These are phyloP conservation scores for Nudaria mundana DNA, from an alignment of 2,888 invertebrate genomes.

Conservation along the genomic window DNA sequence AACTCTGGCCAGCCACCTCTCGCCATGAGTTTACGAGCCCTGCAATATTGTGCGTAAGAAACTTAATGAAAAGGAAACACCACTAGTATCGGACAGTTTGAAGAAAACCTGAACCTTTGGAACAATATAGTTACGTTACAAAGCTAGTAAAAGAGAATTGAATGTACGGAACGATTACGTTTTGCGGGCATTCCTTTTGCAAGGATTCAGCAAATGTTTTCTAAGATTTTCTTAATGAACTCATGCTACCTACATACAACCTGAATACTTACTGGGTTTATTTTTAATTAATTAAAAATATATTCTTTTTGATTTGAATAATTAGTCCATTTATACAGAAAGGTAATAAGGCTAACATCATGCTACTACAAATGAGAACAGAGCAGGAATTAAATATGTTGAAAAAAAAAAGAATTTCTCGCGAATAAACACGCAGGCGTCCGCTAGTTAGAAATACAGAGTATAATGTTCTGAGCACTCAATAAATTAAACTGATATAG, in stretches of 20 bases:
- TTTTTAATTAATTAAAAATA: too few species aligned
- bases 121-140: conserved; percentile 22
- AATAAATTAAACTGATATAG: conserved; percentile 40
- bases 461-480: too few species aligned
- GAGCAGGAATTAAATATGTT: too few species aligned
- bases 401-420: too few species aligned
- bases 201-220: neutral
- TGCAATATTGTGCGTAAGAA: conserved; percentile 72
- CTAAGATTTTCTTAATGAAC: neutral
- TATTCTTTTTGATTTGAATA: too few species aligned
- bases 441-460: too few species aligned
- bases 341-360: too few species aligned
- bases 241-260: too few species aligned
- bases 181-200: conserved; percentile 6
- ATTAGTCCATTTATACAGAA: too few species aligned
- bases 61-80: conserved; percentile 73
- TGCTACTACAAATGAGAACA: too few species aligned
- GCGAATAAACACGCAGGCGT: too few species aligned
- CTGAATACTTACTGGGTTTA: too few species aligned
- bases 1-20: conserved; percentile 51
- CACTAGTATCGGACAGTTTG: conserved; percentile 46
- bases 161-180: conserved; percentile 5
- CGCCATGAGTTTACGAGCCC: conserved; percentile 63
- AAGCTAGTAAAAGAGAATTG: conserved; percentile 4
- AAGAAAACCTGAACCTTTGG: conserved; percentile 39